Evolutionary conservation across 2,797 vertebrate species (phyloP), one percentile per base, ranked within the genome.

Genomic region (Kryptolebias ocellatus): DNA sequence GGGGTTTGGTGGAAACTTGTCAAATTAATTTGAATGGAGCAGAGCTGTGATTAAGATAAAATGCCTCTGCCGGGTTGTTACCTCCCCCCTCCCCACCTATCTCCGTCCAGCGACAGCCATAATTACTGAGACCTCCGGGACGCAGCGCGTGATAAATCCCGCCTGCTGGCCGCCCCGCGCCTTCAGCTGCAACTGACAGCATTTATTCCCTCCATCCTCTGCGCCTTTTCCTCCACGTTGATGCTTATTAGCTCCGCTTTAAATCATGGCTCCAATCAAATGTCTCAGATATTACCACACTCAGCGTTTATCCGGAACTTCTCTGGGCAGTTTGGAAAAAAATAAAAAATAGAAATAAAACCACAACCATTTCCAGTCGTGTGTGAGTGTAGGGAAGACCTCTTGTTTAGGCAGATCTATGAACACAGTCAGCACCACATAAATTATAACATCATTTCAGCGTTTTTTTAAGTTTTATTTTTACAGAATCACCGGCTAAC

Each of bases 1-100:
- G 87, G 83, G 87, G 87, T 89, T 87, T 87, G 85, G 79, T 81
- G 80, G 59, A 87, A 91, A 92, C 89, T 93, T 93, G 92, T 93
- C 91, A 92, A 90, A 94, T 94, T 93, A 93, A 94, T 93, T 91
- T 92, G 78, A 92, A 91, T 84, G 83, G 90, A 92, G 90, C 87
- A 84, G 87, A 87, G 81, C 87, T 83, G 87, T 91, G 93, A 94
- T 94, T 90, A 92, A 92, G 92, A 93, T 93, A 89, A 93, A 93
- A 93, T 90, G 89, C 83, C 82, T 89, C 86, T 69, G 73, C 78
- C 72, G 76, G 82, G 79, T 72, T 81, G 71, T 56, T 60, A 47
- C 69, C 75, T 62, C 64, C 44, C 24, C 5, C 75, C 18, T 31
- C 16, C 7, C 73, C 3, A 57, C 28, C 60, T 17, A 67, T 66